Conservation (phyloP, 1,140 invertebrate genomes). For the Panagrolaimus sp. region DNA sequence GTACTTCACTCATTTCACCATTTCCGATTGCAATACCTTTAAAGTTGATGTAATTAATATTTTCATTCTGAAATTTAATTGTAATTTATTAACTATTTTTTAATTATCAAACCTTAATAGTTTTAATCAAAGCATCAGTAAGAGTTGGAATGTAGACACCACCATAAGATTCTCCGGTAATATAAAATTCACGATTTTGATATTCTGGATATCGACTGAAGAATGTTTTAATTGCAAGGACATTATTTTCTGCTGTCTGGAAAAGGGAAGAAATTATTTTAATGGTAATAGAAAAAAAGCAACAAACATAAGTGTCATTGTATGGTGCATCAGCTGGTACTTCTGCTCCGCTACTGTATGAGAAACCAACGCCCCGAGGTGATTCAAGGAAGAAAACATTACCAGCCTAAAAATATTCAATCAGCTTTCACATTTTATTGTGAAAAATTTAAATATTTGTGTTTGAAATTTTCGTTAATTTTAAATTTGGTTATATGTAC, state of each 20-base stretch:
- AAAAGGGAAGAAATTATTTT: too few species aligned
- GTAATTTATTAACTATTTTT: too few species aligned
- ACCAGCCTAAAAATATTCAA: conserved; percentile 59
- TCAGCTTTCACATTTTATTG: not conserved
- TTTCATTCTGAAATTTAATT: not conserved
- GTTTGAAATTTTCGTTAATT: too few species aligned
- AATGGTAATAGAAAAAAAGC: not conserved
- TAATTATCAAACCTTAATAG: conserved; percentile 17
- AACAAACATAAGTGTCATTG: conserved; percentile 58
- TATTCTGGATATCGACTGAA: conserved; percentile 63
- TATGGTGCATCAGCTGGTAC: too few species aligned
- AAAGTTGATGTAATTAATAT: conserved; percentile 40
- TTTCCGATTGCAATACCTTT: conserved; percentile 63
- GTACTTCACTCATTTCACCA: conserved; percentile 59
- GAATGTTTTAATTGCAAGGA: conserved; percentile 61
- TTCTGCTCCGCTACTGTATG: conserved; percentile 57
- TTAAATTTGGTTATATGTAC: too few species aligned
- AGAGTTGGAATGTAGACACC: conserved; percentile 62
- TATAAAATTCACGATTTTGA: conserved; percentile 59
- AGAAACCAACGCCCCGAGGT: conserved; percentile 64
- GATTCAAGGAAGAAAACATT: conserved; percentile 68
- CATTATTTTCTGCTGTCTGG: conserved; percentile 59
- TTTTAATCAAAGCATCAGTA: conserved; percentile 58
- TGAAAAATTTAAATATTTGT: too few species aligned
- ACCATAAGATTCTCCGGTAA: conserved; percentile 62